Conservation (phyloP, 2,113 vertebrate species). For the Chitala chitala region DNA sequence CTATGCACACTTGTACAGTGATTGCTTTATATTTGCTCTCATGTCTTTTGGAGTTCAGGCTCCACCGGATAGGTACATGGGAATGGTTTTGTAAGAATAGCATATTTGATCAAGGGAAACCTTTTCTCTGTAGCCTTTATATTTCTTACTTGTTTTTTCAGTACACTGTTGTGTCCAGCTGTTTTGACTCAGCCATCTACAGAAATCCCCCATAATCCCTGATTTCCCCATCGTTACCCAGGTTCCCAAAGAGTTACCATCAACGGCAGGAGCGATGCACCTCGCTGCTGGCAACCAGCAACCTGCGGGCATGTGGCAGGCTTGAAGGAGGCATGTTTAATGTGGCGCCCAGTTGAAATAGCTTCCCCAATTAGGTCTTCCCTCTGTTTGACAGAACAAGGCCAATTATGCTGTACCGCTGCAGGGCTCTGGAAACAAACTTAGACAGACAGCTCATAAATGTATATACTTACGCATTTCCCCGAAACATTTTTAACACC, state of each 20-base stretch:
- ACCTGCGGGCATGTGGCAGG: neutral
- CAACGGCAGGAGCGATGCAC: neutral
- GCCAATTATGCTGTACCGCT: neutral
- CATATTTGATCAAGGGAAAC: too few species aligned
- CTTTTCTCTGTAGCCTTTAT: too few species aligned
- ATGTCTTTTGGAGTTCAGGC: too few species aligned
- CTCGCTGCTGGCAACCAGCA: neutral
- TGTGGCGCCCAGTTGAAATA: neutral
- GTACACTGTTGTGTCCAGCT: too few species aligned
- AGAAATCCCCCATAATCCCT: too few species aligned
- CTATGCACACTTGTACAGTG: too few species aligned
- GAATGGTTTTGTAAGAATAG: too few species aligned
- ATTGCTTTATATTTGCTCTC: too few species aligned
- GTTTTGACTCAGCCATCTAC: too few species aligned
- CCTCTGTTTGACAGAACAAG: neutral
- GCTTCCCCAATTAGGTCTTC: neutral
- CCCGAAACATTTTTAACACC: neutral
- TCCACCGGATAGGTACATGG: too few species aligned
- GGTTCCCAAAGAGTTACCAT: neutral
- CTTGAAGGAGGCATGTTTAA: neutral
- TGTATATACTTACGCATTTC: neutral
- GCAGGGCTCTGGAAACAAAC: neutral
- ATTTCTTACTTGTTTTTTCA: too few species aligned
- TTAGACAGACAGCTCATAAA: neutral
- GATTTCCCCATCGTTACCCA: too few species aligned